Base-by-base conservation (phyloP, 2,888 invertebrate species). In the Parnassius orleans region DNA sequence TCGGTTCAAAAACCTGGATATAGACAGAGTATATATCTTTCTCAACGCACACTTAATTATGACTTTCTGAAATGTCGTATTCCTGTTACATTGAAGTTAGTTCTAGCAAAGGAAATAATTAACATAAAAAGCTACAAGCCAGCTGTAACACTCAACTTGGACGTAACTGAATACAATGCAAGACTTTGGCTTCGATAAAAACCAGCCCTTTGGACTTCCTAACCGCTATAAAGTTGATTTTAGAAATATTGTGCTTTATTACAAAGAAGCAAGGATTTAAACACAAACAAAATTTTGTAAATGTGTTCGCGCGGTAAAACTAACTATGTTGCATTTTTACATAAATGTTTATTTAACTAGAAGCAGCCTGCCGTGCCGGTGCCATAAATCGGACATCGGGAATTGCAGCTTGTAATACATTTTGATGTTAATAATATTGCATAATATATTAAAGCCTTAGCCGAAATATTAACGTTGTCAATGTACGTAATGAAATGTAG, bases 301-400 rank as follows among this genome's bases (percentile, higher is more conserved):
- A 73, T 74, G 71, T 71, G 75, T 75, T 74, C 71, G 69, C 68
- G 69, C 60, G 66, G 68, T 71, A 78, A 86, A 87, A 87, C 75
- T 80, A 69, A 76, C 74, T 71, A 75, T 75, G 78, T 84, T 76
- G 73, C 80, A 82, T 84, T 83, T 84, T 78, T 81, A 81, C 83
- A 83, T 83, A 84, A 83, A 84, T 82, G 79, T 81, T 78, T 73
- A 70, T 75, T 76, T 74, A 79, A 79, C 75, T 75, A 74, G 72
- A 63, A 58, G 59, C 63, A 68, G 66, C 67, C 65, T 59, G 61
- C 61, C 65, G 53, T 59, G 61, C 61, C 65, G 56, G 66, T 63
- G 64, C 64, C 57, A 65, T 66, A 62, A 58, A 55, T 58, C 66
- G 59, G 63, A 65, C 52, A 59, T 57, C 24, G 57, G 60, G 15